These are phyloP conservation scores for Notothenia coriiceps DNA, from an alignment of 2,113 vertebrate genomes.

Conservation along the genomic window DNA sequence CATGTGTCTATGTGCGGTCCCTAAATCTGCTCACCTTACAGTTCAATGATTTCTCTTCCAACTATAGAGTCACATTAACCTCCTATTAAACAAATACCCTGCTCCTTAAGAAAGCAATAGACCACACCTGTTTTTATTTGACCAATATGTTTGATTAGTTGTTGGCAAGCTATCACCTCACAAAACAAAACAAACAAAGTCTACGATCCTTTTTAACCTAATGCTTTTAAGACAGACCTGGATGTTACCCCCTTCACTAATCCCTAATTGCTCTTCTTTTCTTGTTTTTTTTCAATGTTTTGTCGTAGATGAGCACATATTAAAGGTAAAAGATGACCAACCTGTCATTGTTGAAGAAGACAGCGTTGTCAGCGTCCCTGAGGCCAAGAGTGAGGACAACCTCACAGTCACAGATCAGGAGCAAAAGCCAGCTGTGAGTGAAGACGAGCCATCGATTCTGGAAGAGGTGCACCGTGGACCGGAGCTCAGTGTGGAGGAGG, in stretches of 20 bases:
- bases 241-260: neutral
- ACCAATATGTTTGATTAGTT: neutral
- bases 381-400: conserved; percentile 33
- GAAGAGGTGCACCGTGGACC: conserved; percentile 36
- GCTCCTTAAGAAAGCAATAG: neutral
- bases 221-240: neutral
- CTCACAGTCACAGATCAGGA: conserved; percentile 10
- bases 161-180: neutral
- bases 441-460: conserved; percentile 31
- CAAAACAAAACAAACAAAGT: neutral
- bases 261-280: neutral
- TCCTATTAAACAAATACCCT: neutral
- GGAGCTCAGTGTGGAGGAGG: conserved; percentile 72
- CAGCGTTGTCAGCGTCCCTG: conserved; percentile 5
- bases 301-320: conserved; percentile 35
- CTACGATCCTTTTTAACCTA: neutral
- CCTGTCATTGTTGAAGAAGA: conserved; percentile 5
- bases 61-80: neutral
- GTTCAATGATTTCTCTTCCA: neutral
- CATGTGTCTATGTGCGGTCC: neutral
- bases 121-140: neutral
- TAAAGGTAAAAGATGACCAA: conserved; percentile 27
- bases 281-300: neutral
- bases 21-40: neutral
- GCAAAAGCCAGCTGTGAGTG: conserved; percentile 23